Conservation (phyloP, 2,797 vertebrate species). For the Vultur gryphus region DNA sequence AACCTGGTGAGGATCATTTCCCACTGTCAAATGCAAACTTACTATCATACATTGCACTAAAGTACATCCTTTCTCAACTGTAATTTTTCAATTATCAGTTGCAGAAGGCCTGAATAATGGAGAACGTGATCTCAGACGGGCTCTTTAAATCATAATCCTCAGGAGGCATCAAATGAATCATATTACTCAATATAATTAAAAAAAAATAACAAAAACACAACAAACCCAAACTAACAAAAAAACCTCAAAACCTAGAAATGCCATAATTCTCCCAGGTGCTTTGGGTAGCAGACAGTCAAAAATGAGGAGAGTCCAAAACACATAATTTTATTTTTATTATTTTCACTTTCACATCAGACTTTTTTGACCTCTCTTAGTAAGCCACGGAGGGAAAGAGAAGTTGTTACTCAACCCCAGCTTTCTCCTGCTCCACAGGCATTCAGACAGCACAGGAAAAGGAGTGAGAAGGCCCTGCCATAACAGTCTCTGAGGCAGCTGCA, state of each 20-base stretch:
- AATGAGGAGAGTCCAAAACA: background rate
- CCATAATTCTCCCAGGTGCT: background rate
- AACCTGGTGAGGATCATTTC: background rate
- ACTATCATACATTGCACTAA: background rate
- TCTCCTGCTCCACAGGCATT: background rate
- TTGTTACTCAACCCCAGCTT: background rate
- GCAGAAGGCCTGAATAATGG: background rate
- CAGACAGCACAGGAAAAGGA: background rate
- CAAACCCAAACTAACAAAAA: background rate
- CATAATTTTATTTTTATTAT: background rate
- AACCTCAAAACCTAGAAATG: rapidly evolving
- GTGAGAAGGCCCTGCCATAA: background rate
- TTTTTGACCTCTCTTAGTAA: background rate
- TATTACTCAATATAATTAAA: background rate
- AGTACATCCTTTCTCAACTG: background rate
- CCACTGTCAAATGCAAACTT: background rate
- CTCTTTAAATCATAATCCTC: background rate
- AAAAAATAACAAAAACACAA: background rate
- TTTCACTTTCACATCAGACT: background rate
- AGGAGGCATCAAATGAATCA: background rate
- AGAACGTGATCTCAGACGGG: background rate
- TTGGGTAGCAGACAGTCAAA: background rate
- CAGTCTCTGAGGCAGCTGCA: background rate
- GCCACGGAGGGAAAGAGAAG: background rate
- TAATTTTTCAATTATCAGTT: background rate